Conservation (phyloP, 2,888 invertebrate species). For the Harmothoe impar region DNA sequence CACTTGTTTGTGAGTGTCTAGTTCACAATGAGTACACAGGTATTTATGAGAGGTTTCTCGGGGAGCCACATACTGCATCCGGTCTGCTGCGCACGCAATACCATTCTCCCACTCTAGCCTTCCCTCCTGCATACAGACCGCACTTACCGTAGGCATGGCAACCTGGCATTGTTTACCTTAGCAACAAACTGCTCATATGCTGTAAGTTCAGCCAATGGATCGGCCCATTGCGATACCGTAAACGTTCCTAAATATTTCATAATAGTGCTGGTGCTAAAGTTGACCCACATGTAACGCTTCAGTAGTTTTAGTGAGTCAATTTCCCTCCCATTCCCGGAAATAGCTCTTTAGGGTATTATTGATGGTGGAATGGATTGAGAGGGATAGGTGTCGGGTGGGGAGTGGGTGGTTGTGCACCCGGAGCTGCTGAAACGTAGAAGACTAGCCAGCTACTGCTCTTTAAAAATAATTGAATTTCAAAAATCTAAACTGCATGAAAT, state of each 20-base stretch:
- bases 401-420: no score
- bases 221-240: not conserved
- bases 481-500: no score
- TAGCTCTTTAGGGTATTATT: no score
- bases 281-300: no score
- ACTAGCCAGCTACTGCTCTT: no score
- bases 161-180: slow-evolving; percentile 10
- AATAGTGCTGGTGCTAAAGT: no score
- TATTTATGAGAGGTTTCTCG: not conserved
- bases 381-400: no score
- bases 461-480: no score
- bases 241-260: slow-evolving; percentile 5
- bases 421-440: no score
- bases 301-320: no score
- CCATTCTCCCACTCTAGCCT: not conserved
- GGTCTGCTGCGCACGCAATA: not conserved
- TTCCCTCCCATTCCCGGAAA: no score
- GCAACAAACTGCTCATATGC: not conserved
- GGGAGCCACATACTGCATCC: not conserved
- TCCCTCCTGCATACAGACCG: not conserved
- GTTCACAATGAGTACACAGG: not conserved
- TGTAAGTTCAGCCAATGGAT: not conserved
- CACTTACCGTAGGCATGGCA: not conserved
- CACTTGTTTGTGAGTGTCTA: not conserved
- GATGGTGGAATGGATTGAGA: no score